These are phyloP conservation scores for Rallus limicola DNA, from an alignment of 2,113 vertebrate species.

Conservation along the genomic window DNA sequence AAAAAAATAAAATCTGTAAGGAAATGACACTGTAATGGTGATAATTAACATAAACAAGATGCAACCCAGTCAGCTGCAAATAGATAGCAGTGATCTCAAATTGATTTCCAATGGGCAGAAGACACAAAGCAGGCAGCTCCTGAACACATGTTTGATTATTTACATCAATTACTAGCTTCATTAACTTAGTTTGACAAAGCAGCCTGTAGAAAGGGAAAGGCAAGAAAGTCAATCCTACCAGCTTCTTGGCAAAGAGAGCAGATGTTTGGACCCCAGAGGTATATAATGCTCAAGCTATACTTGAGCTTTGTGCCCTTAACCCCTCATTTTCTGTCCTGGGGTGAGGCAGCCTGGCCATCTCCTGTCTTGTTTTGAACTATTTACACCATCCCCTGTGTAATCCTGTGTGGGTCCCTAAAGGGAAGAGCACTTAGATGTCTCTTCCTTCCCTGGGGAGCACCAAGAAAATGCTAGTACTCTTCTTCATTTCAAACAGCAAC, in stretches of 20 bases:
- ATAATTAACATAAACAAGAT: background rate
- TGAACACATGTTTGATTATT: background rate
- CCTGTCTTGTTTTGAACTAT: accelerated
- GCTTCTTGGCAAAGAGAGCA: background rate
- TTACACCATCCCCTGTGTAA: background rate
- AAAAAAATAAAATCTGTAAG: background rate
- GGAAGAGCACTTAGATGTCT: background rate
- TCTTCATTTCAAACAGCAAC: background rate
- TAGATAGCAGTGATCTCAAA: background rate
- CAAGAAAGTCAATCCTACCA: background rate
- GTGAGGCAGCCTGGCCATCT: background rate
- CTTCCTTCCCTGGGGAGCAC: background rate
- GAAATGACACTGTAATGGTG: background rate
- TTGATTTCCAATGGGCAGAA: background rate
- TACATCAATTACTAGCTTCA: background rate
- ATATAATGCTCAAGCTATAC: background rate
- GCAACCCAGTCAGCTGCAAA: background rate
- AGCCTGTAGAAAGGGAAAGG: background rate
- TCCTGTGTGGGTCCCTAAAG: background rate
- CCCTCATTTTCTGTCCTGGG: background rate
- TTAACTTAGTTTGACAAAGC: background rate
- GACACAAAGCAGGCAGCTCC: background rate
- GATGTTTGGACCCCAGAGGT: background rate
- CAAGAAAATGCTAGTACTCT: background rate
- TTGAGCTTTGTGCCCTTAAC: background rate